Evolutionary conservation across 1,140 invertebrate genomes (phyloP), one percentile per base, ranked within the genome.

Genomic region (Periplaneta americana): DNA sequence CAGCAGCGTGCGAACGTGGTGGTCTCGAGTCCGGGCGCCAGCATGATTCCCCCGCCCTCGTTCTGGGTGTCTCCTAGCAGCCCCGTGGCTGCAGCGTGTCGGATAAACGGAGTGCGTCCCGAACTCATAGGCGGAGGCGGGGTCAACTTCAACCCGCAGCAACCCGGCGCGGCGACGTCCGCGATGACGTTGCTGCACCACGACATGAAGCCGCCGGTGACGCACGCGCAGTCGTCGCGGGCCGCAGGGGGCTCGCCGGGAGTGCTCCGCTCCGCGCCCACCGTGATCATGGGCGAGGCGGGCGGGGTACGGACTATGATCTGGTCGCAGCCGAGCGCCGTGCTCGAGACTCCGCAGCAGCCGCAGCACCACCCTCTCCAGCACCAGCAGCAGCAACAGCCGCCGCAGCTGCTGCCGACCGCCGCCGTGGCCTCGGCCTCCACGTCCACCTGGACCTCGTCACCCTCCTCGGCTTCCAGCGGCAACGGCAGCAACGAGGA

Each of bases 281-380:
- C 95, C 15, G 95, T 96, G 81, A 95, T 96, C 81, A 97, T 97
- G 95, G 95, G 96, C 34, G 96, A 97, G 87, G 95, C 95, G 8
- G 96, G 96, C 39, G 96, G 96, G 18, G 96, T 97, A 0, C 90
- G 96, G 78, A 97, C 96, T 48, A 97, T 97, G 96, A 94, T 97
- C 82, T 98, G 96, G 96, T 95, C 94, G 34, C 90, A 93, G 84
- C 92, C 93, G 17, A 84, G 91, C 86, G 57, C 83, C 31, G 75
- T 15, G 33, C 57, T 66, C 78, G 66, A 37, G 57, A 77, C 57
- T 39, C 39, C 57, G 78, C 78, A 80, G 48, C 82, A 34, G 28
- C 34, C 78, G 39, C 28, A 18, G 2, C 33, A 82, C 77, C 34
- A 80, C 57, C 34, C 81, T 39, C 79, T 78, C 32, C 83, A 83